phyloP scores from a whole-genome alignment of 1,140 invertebrate species.

The Mizuhopecten yessoensis region DNA sequence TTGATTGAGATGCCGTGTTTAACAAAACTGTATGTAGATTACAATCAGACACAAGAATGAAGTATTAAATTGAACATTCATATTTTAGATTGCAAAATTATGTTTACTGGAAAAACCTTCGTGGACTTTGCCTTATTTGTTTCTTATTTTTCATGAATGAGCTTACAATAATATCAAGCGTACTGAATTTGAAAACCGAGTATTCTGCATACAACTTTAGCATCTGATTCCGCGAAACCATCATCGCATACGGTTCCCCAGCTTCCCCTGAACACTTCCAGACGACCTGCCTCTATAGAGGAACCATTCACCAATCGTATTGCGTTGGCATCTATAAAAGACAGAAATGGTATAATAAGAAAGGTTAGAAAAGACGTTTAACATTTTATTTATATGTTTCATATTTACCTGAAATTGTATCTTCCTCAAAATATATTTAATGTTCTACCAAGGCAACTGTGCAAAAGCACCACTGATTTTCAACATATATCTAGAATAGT shows the following conservation, averaged over 20 bases:
- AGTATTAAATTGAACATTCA: too few relatives aligned
- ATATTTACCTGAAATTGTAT: too few relatives aligned
- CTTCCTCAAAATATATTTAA: too few relatives aligned
- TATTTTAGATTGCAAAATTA: background rate
- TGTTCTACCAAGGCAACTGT: too few relatives aligned
- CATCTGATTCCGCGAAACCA: background rate
- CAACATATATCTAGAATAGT: too few relatives aligned
- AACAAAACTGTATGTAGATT: too few relatives aligned
- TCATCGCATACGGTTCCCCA: constrained; percentile 37
- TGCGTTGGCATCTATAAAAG: background rate
- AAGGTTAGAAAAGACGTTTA: too few relatives aligned
- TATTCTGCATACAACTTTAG: constrained; percentile 38
- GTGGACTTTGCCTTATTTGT: background rate
- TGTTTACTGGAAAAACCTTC: background rate
- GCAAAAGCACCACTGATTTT: too few relatives aligned
- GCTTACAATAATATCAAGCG: background rate
- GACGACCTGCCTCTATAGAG: background rate
- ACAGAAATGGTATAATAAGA: background rate
- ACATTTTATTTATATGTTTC: too few relatives aligned
- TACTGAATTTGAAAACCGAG: background rate
- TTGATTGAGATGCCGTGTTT: too few relatives aligned
- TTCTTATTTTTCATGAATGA: background rate
- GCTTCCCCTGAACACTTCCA: background rate
- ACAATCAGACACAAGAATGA: too few relatives aligned
- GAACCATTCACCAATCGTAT: background rate